These are phyloP conservation scores for Conops quadrifasciatus DNA, from an alignment of 2,888 invertebrate species.

Conservation along the genomic window DNA sequence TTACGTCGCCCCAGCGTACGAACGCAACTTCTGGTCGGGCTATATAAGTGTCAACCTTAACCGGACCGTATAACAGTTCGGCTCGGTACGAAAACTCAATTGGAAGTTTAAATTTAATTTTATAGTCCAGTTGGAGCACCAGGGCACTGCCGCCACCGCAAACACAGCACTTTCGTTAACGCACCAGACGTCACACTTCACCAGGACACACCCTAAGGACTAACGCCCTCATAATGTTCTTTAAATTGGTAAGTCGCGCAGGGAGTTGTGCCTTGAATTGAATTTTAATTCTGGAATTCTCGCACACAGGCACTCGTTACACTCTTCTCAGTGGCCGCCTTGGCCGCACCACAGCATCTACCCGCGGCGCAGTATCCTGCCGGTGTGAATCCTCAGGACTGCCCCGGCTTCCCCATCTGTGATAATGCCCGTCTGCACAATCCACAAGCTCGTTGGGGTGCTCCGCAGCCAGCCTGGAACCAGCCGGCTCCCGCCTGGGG, in stretches of 20 bases:
- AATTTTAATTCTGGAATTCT: constrained; percentile 19
- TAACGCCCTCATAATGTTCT: constrained; percentile 57
- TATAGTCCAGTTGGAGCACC: constrained; percentile 64
- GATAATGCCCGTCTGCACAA: constrained; percentile 66
- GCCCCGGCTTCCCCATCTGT: constrained; percentile 68
- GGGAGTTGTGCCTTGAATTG: background rate
- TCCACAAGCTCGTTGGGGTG: constrained; percentile 60
- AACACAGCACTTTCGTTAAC: constrained; percentile 27
- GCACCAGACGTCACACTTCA: background rate
- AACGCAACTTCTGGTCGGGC: constrained; percentile 49
- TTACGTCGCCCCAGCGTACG: constrained; percentile 34
- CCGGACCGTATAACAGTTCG: constrained; percentile 59
- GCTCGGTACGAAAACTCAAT: constrained; percentile 62
- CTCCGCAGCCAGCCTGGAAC: constrained; percentile 51
- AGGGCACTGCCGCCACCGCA: constrained; percentile 37
- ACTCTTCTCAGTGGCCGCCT: constrained; percentile 56
- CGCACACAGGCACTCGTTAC: constrained; percentile 57
- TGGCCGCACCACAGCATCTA: constrained; percentile 63
- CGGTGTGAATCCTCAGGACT: constrained; percentile 66
- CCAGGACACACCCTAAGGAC: constrained; percentile 10
- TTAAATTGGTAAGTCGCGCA: constrained; percentile 63
- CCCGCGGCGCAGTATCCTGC: constrained; percentile 66
- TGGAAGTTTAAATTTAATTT: constrained; percentile 65
- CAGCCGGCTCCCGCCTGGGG: constrained; percentile 54
- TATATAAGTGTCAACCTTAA: constrained; percentile 61